Evolutionary conservation across 2,797 vertebrate species (phyloP).

Genomic region (Sparus aurata): DNA sequence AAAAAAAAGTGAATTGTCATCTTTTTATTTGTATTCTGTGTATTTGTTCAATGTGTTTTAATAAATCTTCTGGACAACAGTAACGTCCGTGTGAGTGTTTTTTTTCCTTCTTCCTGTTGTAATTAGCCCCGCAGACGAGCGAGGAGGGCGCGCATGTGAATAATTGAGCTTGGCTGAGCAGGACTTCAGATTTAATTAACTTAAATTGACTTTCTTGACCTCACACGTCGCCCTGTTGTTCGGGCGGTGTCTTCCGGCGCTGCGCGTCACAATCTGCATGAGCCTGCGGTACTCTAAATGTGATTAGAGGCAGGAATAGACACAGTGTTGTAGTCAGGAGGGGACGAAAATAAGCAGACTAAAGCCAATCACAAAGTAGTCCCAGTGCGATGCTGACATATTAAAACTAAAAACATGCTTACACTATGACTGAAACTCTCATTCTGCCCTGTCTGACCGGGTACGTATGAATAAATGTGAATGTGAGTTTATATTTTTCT

Average conservation of each 20-base stretch:
- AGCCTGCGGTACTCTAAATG: constrained; percentile 31
- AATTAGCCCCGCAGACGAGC: not conserved
- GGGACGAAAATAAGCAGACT: constrained; percentile 23
- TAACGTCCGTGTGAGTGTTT: not conserved
- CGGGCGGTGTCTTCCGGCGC: not conserved
- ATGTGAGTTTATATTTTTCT: too few relatives aligned
- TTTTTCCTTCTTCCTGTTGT: too few relatives aligned
- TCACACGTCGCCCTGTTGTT: constrained; percentile 3
- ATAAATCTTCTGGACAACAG: constrained; percentile 95
- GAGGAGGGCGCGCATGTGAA: constrained; percentile 2
- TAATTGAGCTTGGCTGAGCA: constrained; percentile 13
- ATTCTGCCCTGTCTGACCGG: not conserved
- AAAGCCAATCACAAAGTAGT: not conserved
- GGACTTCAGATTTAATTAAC: constrained; percentile 23
- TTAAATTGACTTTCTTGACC: not conserved
- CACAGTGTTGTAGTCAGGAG: not conserved
- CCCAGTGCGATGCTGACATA: too few relatives aligned
- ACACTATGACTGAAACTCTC: not conserved
- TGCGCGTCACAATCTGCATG: constrained; percentile 16
- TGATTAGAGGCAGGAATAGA: constrained; percentile 53
- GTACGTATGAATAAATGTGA: too few relatives aligned
- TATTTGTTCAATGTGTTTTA: constrained; percentile 98
- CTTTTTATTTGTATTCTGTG: constrained; percentile 92
- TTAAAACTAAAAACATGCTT: not conserved
- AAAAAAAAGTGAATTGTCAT: constrained; percentile 85